Evolutionary conservation across 2,113 vertebrate species (phyloP), one percentile per base, ranked within the genome.

Genomic region (Triplophysa rosa): DNA sequence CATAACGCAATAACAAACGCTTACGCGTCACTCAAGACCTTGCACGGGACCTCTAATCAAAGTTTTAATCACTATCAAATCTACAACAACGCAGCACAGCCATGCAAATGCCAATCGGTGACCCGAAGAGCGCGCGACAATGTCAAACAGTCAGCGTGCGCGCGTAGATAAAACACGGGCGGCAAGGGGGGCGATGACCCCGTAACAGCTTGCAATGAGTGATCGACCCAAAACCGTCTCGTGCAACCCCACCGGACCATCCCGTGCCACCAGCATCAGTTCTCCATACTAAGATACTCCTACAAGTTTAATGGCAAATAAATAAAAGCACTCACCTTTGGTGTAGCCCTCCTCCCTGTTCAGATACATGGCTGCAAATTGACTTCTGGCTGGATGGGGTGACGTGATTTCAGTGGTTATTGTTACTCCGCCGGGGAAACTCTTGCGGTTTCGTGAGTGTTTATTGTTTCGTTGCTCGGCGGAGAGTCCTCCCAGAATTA

Each of bases 291-390:
- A n/a, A 69, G 37, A 37, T 62, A 63, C 54, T 59, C 73, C 64
- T 67, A 61, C 58, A 67, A 65, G 81, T 56, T 73, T 62, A 62
- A 83, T 81, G 76, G 12, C 83, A 68, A 78, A 62, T 71, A 87
- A 65, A 77, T 82, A 72, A 62, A 81, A 80, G 78, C 66, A 80
- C 89, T 90, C 89, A 94, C 93, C 93, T 94, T 92, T 93, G 89
- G 89, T 88, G 64, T 80, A 88, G 87, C 90, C 89, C 87, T 92
- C 92, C 84, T 92, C 91, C 87, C 92, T 89, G 90, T 93, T 94
- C 84, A 94, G 89, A 94, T 94, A 92, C 93, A 94, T 94, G 91
- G 89, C 90, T 92, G 73, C 86, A 45, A 84, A 83, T 89, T 89
- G 84, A 86, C 73, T 61, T 64, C 71, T 62, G 72, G 66, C 49